Conservation (phyloP, 2,888 invertebrate genomes). For the Thera obeliscata region DNA sequence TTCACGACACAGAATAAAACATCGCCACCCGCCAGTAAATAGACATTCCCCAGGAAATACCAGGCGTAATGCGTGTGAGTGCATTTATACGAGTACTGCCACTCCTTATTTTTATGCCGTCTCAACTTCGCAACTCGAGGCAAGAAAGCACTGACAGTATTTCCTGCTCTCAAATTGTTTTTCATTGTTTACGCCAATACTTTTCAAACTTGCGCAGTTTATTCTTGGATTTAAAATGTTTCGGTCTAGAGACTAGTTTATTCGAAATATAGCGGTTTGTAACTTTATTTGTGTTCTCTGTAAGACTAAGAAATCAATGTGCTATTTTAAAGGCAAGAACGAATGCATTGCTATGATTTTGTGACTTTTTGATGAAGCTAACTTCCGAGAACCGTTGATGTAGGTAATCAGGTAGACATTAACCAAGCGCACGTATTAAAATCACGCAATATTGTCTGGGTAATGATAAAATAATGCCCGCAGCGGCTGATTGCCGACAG, state of each 20-base stretch:
- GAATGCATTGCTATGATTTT: neutral
- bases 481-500: conserved; percentile 62
- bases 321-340: neutral
- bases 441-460: conserved; percentile 63
- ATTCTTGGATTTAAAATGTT: conserved; percentile 29
- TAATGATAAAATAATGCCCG: conserved; percentile 69
- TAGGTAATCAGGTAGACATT: conserved; percentile 42
- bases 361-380: neutral
- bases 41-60: conserved; percentile 34
- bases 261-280: neutral
- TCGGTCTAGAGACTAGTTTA: conserved; percentile 15
- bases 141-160: conserved; percentile 32
- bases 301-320: neutral
- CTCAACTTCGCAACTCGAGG: conserved; percentile 31
- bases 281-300: neutral
- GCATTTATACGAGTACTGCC: conserved; percentile 42
- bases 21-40: conserved; percentile 24
- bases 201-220: conserved; percentile 38
- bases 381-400: conserved; percentile 11
- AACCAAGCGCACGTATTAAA: conserved; percentile 56
- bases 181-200: conserved; percentile 41
- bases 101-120: conserved; percentile 41
- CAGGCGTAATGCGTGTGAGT: conserved; percentile 44
- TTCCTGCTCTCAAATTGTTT: conserved; percentile 33
- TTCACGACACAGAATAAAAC: conserved; percentile 31